Conservation (phyloP, 2,113 vertebrate species). For the Climacteris rufus region DNA sequence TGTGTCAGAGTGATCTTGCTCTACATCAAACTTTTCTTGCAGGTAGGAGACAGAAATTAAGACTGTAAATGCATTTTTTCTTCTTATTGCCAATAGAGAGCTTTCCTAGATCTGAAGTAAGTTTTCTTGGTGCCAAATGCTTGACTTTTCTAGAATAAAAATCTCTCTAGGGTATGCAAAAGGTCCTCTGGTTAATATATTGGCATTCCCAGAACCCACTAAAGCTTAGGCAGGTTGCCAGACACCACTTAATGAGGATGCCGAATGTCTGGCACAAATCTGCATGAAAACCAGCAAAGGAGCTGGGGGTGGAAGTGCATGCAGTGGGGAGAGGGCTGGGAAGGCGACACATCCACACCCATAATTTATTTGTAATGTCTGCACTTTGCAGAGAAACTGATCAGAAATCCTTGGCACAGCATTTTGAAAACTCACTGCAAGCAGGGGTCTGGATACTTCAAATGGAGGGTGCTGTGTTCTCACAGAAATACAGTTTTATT, state of each 20-base stretch:
- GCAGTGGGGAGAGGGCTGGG: neutral
- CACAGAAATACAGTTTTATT: neutral
- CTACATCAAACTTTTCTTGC: conserved; percentile 39
- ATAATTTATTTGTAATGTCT: conserved; percentile 68
- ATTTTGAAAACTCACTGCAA: neutral
- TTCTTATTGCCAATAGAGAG: conserved; percentile 54
- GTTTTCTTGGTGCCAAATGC: conserved; percentile 63
- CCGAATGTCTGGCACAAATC: conserved; percentile 72
- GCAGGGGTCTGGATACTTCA: neutral
- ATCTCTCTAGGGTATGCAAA: conserved; percentile 65
- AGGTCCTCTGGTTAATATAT: conserved; percentile 78
- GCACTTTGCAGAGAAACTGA: conserved; percentile 6
- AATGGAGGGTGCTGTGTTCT: neutral
- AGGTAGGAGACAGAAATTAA: conserved; percentile 56
- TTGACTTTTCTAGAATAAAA: conserved; percentile 79
- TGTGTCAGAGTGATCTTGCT: conserved; percentile 37
- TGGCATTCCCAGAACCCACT: conserved; percentile 80
- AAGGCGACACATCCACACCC: conserved; percentile 38
- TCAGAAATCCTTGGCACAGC: neutral
- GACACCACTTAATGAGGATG: conserved; percentile 76
- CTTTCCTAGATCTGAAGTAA: conserved; percentile 65
- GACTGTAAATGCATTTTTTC: conserved; percentile 62
- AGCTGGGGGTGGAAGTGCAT: conserved; percentile 36
- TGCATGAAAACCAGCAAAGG: conserved; percentile 56
- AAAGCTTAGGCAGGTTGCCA: conserved; percentile 74